These are phyloP conservation scores for Scarus forsteni DNA, from an alignment of 2,797 vertebrate genomes.

Conservation along the genomic window DNA sequence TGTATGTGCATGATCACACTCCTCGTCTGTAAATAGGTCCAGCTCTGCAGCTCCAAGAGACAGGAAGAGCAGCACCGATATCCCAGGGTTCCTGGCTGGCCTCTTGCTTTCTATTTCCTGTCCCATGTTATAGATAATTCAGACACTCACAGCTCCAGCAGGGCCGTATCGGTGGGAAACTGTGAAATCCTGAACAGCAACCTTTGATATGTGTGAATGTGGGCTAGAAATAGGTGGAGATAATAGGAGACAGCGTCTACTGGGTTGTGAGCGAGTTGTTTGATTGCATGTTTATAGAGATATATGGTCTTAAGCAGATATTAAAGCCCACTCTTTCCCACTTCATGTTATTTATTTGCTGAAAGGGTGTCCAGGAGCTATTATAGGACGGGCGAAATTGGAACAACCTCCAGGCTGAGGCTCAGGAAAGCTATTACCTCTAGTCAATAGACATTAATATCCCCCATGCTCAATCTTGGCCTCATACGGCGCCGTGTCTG, in stretches of 20 bases:
- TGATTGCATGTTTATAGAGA: conserved; percentile 61
- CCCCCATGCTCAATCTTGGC: conserved; percentile 64
- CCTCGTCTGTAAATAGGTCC: conserved; percentile 73
- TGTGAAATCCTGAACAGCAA: conserved; percentile 44
- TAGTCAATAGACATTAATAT: conserved; percentile 82
- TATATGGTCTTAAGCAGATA: conserved; percentile 57
- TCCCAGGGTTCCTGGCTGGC: conserved; percentile 64
- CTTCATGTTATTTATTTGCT: conserved; percentile 68
- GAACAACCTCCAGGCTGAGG: conserved; percentile 71
- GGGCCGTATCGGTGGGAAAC: conserved; percentile 48
- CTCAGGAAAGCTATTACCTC: conserved; percentile 77
- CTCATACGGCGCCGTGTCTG: conserved; percentile 51
- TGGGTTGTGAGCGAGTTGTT: conserved; percentile 31
- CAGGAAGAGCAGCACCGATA: conserved; percentile 64
- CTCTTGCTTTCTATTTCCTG: conserved; percentile 64
- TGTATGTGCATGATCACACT: conserved; percentile 56
- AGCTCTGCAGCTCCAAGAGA: conserved; percentile 64
- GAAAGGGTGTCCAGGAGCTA: conserved; percentile 69
- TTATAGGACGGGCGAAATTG: conserved; percentile 73
- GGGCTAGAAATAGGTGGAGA: conserved; percentile 49
- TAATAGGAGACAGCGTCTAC: conserved; percentile 33
- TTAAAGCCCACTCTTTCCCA: conserved; percentile 30
- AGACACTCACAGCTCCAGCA: conserved; percentile 64
- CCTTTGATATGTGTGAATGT: conserved; percentile 54
- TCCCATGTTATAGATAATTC: conserved; percentile 79